Conservation (phyloP, 2,797 vertebrate genomes). For the Anguilla pacifica region DNA sequence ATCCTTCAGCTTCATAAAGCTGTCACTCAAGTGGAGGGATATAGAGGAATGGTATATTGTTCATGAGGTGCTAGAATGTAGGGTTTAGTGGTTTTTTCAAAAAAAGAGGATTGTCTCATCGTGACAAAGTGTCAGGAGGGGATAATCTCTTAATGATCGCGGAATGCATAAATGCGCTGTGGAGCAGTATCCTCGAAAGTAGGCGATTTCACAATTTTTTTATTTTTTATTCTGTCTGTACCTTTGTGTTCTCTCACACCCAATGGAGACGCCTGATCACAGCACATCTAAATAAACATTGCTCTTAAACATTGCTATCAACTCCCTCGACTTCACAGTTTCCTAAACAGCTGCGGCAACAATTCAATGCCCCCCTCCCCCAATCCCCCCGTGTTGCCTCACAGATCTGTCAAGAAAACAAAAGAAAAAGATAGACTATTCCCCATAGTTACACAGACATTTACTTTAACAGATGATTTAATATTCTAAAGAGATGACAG, state of each 20-base stretch:
- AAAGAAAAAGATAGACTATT: slow-evolving; percentile 39
- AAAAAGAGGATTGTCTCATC: background rate
- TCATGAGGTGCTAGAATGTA: background rate
- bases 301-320: background rate
- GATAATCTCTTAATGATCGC: slow-evolving; percentile 9
- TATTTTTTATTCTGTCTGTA: background rate
- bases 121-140: background rate
- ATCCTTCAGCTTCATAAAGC: background rate
- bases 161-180: background rate
- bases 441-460: slow-evolving; percentile 38
- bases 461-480: slow-evolving; percentile 50
- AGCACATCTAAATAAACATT: slow-evolving; percentile 6
- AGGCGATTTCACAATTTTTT: background rate
- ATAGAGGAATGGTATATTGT: background rate
- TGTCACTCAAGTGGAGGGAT: background rate
- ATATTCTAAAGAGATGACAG: slow-evolving; percentile 49
- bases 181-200: background rate
- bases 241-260: background rate
- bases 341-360: slow-evolving; percentile 18
- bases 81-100: background rate
- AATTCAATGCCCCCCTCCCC: background rate
- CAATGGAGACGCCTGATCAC: slow-evolving; percentile 6
- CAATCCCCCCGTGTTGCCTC: slow-evolving; percentile 15
- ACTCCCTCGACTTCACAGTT: slow-evolving; percentile 4
- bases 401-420: slow-evolving; percentile 41